Conservation (phyloP, 2,113 vertebrate genomes). For the Neolamprologus tretocephalus region DNA sequence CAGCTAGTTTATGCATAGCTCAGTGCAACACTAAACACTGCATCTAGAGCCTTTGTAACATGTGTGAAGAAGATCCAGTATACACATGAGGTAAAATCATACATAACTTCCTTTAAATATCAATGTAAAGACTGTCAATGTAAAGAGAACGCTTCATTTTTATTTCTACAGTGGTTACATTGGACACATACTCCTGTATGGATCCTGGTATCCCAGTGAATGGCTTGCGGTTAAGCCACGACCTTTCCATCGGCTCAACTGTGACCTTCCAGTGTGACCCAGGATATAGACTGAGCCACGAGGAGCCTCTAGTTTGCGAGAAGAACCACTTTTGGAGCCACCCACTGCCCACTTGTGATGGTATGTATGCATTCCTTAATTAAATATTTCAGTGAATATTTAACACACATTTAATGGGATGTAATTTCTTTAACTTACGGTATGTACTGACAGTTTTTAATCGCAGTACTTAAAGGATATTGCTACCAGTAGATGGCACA, state of each 20-base stretch:
- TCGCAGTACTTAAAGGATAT: neutral
- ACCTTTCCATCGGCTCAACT: slow-evolving; percentile 89
- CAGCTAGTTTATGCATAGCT: neutral
- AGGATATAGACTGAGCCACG: slow-evolving; percentile 88
- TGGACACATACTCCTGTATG: slow-evolving; percentile 93
- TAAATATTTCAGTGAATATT: neutral
- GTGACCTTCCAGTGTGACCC: slow-evolving; percentile 90
- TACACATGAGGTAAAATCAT: neutral
- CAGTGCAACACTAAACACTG: neutral
- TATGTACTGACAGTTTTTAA: neutral
- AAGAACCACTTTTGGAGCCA: slow-evolving; percentile 98
- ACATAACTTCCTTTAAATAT: neutral
- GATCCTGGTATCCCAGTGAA: slow-evolving; percentile 95
- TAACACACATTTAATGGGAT: neutral
- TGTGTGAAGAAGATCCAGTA: neutral
- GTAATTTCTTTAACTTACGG: neutral
- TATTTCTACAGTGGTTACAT: slow-evolving; percentile 79
- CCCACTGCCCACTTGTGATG: slow-evolving; percentile 89
- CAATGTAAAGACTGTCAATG: neutral
- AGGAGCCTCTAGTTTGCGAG: slow-evolving; percentile 89
- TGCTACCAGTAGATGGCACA: neutral
- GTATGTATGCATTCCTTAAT: slow-evolving; percentile 55
- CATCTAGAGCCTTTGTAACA: neutral
- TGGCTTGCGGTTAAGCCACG: slow-evolving; percentile 82
- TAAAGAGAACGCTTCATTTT: neutral